Conservation (phyloP, 37 sponge, comb jelly and placozoan genomes). For the Axinella damicornis region DNA sequence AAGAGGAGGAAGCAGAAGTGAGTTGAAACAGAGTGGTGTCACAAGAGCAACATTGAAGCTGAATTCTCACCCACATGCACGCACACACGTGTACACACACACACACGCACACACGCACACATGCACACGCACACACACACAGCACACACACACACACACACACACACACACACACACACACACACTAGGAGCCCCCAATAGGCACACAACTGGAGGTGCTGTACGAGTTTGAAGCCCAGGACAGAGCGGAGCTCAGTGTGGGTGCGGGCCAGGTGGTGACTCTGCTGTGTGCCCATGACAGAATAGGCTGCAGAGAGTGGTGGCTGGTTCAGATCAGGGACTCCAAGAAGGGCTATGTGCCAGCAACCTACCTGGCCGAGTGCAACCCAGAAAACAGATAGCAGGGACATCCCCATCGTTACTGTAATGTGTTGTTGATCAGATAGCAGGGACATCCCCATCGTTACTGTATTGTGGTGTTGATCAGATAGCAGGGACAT, state of each 20-base stretch:
- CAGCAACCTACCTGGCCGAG: constrained; percentile 52
- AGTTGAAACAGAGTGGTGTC: constrained; percentile 76
- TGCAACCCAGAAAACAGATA: background rate
- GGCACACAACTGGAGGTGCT: constrained; percentile 41
- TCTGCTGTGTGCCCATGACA: constrained; percentile 71
- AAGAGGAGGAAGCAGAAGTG: constrained; percentile 2
- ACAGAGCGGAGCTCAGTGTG: constrained; percentile 66
- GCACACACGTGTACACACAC: too few species aligned
- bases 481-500: too few species aligned
- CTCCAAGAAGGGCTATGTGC: constrained; percentile 63
- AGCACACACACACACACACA: too few species aligned
- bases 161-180: too few species aligned
- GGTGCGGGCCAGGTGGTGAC: constrained; percentile 50
- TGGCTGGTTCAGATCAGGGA: constrained; percentile 61
- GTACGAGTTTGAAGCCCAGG: constrained; percentile 80
- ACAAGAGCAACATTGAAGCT: too few species aligned
- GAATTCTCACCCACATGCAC: too few species aligned
- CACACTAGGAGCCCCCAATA: background rate
- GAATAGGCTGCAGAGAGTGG: constrained; percentile 77
- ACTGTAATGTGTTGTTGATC: too few species aligned
- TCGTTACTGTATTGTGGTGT: too few species aligned
- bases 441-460: too few species aligned
- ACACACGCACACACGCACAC: too few species aligned
- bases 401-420: background rate
- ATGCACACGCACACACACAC: too few species aligned